A percentile compares a stretch with the other conserved stretches of the same genome.
Evolutionary conservation across 2,888 invertebrate genomes (phyloP).

Genomic region (Melinaea menophilus): DNA sequence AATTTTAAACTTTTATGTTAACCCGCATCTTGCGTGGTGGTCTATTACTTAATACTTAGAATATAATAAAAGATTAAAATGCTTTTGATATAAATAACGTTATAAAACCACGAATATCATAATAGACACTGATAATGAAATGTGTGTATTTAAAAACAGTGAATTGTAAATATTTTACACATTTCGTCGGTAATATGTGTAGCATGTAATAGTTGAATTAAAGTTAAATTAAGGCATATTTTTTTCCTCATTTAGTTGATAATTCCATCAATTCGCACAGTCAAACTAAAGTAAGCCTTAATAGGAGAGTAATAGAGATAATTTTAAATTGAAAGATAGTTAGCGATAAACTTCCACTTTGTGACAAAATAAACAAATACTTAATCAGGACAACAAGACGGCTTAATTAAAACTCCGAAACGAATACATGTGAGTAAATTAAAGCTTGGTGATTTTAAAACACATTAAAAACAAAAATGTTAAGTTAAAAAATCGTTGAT

Average conservation of each 20-base stretch:
- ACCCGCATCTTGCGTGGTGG: slow-evolving; percentile 1
- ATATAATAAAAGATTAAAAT: not conserved
- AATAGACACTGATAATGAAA: no score
- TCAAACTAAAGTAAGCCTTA: not conserved
- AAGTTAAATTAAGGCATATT: slow-evolving; percentile 17
- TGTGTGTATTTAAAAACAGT: no score
- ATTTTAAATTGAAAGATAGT: not conserved
- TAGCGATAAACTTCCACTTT: slow-evolving; percentile 34
- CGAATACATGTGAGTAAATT: slow-evolving; percentile 45
- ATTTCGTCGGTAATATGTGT: no score
- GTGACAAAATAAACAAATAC: slow-evolving; percentile 49
- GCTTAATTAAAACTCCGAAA: slow-evolving; percentile 61
- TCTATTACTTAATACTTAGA: slow-evolving; percentile 1
- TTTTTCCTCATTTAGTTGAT: slow-evolving; percentile 27
- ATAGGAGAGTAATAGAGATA: not conserved
- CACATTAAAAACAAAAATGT: slow-evolving; percentile 8
- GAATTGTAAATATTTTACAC: no score
- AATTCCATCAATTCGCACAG: slow-evolving; percentile 17
- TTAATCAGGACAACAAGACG: slow-evolving; percentile 57
- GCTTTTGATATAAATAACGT: not conserved
- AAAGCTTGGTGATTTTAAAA: slow-evolving; percentile 37
- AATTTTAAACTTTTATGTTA: not conserved
- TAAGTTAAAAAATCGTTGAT: slow-evolving; percentile 6
- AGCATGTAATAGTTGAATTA: not conserved
- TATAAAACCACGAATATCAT: not conserved